Percentiles rank a stretch among this genome's conserved stretches.
These are phyloP conservation scores for Trogon melanurus DNA, from an alignment of 2,113 vertebrate species.

Conservation along the genomic window DNA sequence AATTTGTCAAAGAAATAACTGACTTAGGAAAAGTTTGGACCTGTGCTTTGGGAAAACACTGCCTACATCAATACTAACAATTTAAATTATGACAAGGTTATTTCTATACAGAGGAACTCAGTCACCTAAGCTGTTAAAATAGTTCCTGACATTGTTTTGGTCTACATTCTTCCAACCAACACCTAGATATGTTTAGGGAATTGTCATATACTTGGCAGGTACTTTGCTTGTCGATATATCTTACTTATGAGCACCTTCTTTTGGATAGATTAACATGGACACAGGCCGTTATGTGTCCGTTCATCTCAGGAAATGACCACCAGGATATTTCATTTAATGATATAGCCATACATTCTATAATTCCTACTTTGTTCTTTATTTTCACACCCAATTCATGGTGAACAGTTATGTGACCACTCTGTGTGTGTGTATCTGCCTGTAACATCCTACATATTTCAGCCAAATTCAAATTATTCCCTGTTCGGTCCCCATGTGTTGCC, in stretches of 20 bases:
- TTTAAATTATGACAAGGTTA: neutral
- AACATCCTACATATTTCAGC: neutral
- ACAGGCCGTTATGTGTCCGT: neutral
- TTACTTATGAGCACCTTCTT: neutral
- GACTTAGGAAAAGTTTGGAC: neutral
- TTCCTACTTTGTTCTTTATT: neutral
- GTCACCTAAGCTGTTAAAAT: neutral
- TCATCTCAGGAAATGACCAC: neutral
- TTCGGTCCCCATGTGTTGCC: too few relatives aligned
- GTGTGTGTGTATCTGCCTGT: neutral
- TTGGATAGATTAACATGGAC: neutral
- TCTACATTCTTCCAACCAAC: neutral
- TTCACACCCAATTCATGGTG: neutral
- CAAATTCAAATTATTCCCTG: neutral
- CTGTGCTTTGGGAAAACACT: neutral
- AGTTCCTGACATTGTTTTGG: neutral
- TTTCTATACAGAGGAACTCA: neutral
- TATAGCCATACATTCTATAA: neutral
- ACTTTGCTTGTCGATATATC: neutral
- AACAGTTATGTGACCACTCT: neutral
- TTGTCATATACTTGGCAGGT: neutral
- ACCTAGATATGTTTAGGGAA: neutral
- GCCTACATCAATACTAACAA: neutral
- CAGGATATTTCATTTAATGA: neutral
- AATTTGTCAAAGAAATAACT: neutral